A percentile compares a stretch with the other conserved stretches of the same genome.
Evolutionary conservation across 1,140 invertebrate genomes (phyloP).

Genomic region (Parasteatoda tepidariorum): DNA sequence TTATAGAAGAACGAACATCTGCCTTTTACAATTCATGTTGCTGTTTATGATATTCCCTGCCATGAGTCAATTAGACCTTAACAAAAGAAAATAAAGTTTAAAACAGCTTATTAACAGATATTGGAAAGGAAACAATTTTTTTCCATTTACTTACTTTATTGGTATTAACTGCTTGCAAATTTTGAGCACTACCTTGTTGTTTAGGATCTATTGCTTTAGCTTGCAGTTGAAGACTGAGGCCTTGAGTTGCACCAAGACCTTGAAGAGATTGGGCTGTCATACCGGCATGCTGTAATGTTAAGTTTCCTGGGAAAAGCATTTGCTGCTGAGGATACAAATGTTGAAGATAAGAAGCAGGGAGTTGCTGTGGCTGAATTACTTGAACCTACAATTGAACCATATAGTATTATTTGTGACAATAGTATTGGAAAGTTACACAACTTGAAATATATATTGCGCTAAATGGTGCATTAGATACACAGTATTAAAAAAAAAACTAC

Average conservation of each 20-base stretch:
- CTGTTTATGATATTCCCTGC: too few relatives aligned
- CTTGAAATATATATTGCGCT: too few relatives aligned
- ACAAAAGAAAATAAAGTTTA: too few relatives aligned
- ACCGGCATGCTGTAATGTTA: constrained; percentile 74
- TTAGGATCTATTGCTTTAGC: constrained; percentile 46
- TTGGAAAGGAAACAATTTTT: too few relatives aligned
- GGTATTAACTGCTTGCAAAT: constrained; percentile 73
- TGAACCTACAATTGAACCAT: constrained; percentile 76
- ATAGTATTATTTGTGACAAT: too few relatives aligned
- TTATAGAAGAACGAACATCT: too few relatives aligned
- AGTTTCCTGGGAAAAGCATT: constrained; percentile 79
- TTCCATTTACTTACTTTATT: constrained; percentile 44
- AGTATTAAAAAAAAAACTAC: too few relatives aligned
- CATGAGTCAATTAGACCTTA: too few relatives aligned
- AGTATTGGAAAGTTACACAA: too few relatives aligned
- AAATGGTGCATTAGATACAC: too few relatives aligned
- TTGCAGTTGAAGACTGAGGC: constrained; percentile 61
- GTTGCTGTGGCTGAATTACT: constrained; percentile 84
- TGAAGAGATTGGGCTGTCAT: constrained; percentile 30
- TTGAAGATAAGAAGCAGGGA: constrained; percentile 79
- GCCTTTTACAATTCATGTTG: too few relatives aligned
- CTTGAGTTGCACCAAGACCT: constrained; percentile 41
- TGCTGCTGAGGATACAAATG: constrained; percentile 83
- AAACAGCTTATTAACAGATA: too few relatives aligned
- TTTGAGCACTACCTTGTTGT: constrained; percentile 25